Evolutionary conservation across 2,888 invertebrate genomes (phyloP), one percentile per base, ranked within the genome.

Genomic region (Eumacrocentrus americanus): DNA sequence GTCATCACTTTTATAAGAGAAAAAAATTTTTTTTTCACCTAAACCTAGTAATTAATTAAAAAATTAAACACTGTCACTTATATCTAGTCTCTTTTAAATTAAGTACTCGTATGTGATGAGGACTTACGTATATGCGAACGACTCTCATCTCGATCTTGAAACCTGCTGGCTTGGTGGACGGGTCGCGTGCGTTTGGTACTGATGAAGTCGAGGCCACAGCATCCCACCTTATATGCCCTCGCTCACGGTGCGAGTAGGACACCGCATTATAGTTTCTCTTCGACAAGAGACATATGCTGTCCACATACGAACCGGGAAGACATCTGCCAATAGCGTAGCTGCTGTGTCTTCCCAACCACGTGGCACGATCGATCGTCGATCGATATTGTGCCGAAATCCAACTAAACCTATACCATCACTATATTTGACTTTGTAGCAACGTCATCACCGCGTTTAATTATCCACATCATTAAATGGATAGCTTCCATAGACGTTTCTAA

Each of bases 171-270:
- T 72, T 71, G 70, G 69, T 67, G 69, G 70, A 74, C 76, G n/a
- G 71, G 73, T 73, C 76, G 75, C 71, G 75, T 78, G 69, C 75
- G 78, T 75, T 77, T 76, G 72, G 71, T 73, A 78, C 79, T 79
- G 77, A 76, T 77, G 77, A 74, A 75, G 78, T 73, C 60, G 71
- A 70, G 70, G 66, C 75, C 70, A 71, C 79, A 76, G 75, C 79
- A 80, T 80, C 80, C 77, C 78, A 76, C 79, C 79, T 80, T 79
- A 80, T 79, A 79, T 79, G 80, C 79, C 80, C 75, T 80, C 79
- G 76, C 76, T 68, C 69, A 63, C 23, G 50, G 52, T 66, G 55
- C 54, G 65, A 63, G 56, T 61, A 63, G 61, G 69, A 63, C 62
- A 54, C 58, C 22, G 48, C 59, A 61, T n/a, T 61, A 38, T 52